These are phyloP conservation scores for Hipposideros larvatus DNA, from an alignment of 2,797 vertebrate genomes.

Conservation along the genomic window DNA sequence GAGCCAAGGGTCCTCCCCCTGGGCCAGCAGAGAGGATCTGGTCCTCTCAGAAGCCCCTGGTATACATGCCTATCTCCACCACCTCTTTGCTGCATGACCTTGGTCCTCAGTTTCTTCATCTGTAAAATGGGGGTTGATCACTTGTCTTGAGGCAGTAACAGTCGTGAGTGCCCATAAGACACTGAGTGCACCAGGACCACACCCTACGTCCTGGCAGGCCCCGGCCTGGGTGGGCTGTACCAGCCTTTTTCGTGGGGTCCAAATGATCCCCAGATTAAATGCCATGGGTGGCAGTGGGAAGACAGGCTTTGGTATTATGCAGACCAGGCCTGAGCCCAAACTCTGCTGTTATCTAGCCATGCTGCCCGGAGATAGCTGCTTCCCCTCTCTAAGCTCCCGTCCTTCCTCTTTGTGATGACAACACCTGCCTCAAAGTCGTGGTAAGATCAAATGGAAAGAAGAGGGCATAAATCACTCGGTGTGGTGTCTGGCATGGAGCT, in stretches of 20 bases:
- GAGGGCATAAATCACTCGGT: background rate
- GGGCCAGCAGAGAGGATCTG: background rate
- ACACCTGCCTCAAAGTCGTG: background rate
- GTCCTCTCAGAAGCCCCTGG: background rate
- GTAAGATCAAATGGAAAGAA: background rate
- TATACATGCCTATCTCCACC: background rate
- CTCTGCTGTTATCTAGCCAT: background rate
- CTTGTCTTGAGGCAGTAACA: background rate
- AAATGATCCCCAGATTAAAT: background rate
- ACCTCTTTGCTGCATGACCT: background rate
- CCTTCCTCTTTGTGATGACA: background rate
- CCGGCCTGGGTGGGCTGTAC: background rate
- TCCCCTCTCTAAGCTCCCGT: background rate
- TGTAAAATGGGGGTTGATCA: background rate
- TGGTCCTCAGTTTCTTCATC: background rate
- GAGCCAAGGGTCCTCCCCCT: background rate
- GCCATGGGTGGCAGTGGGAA: fast-evolving
- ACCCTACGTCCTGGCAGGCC: background rate
- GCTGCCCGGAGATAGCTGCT: background rate
- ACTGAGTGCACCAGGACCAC: fast-evolving
- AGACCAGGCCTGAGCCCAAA: background rate
- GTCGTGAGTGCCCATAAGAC: background rate
- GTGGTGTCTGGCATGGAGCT: background rate
- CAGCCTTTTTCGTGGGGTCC: background rate
- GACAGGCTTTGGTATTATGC: background rate